Percentiles rank a stretch among this genome's conserved stretches.
phyloP scores from a whole-genome alignment of 2,888 invertebrate genomes.

The Chalcosyrphus nemorum region DNA sequence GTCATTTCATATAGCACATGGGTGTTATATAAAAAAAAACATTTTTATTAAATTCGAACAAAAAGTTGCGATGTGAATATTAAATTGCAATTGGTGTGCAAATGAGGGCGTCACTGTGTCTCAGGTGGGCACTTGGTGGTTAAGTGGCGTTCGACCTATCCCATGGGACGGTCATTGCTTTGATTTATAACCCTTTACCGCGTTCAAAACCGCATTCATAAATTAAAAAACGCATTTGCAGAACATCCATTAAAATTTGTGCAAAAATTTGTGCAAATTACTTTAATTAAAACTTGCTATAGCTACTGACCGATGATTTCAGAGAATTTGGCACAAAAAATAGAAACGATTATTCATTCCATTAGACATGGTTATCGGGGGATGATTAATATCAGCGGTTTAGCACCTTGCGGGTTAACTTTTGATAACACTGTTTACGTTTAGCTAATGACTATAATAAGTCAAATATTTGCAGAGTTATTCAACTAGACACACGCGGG shows the following conservation, averaged over 20 bases:
- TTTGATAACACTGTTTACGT: constrained; percentile 39
- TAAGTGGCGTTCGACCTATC: not conserved
- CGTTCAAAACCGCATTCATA: too few species aligned
- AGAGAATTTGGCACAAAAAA: too few species aligned
- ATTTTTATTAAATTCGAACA: not conserved
- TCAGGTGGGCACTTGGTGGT: constrained; percentile 21
- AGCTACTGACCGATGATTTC: too few species aligned
- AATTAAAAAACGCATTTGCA: too few species aligned
- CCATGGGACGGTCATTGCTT: not conserved
- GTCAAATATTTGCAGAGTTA: constrained; percentile 10
- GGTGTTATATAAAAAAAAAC: not conserved
- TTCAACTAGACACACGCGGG: not conserved
- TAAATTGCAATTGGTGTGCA: not conserved
- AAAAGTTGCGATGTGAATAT: constrained; percentile 19
- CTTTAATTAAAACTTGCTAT: constrained; percentile 9
- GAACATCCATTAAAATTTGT: too few species aligned
- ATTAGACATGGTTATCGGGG: not conserved
- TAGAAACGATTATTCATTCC: constrained; percentile 2
- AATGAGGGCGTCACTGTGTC: constrained; percentile 9
- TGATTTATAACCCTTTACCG: not conserved
- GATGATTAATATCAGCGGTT: constrained; percentile 13
- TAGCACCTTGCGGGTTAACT: not conserved
- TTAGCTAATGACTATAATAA: not conserved
- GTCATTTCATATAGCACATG: not conserved
- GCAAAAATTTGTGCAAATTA: too few species aligned